Percentiles rank a stretch among this genome's conserved stretches.
These are phyloP conservation scores for Bembecia ichneumoniformis DNA, from an alignment of 2,888 invertebrate species.

Conservation along the genomic window DNA sequence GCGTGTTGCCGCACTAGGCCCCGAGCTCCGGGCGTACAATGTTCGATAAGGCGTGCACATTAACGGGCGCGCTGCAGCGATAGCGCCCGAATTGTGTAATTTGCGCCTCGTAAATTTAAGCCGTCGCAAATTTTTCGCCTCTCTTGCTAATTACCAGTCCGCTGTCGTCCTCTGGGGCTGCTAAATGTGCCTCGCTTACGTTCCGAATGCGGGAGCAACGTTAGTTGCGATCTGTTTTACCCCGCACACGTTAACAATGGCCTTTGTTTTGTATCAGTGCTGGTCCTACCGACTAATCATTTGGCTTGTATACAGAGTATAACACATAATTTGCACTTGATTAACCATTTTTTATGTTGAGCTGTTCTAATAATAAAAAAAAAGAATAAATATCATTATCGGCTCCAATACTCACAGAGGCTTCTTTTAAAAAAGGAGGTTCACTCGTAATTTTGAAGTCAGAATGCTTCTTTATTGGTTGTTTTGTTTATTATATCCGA, in stretches of 20 bases:
- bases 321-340: constrained; percentile 15
- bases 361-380: too few species aligned
- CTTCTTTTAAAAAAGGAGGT: too few species aligned
- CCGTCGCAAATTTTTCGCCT: constrained; percentile 71
- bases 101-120: constrained; percentile 72
- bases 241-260: constrained; percentile 54
- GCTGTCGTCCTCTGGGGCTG: constrained; percentile 61
- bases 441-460: too few species aligned
- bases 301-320: constrained; percentile 17
- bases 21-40: constrained; percentile 27
- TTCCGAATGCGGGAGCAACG: constrained; percentile 60
- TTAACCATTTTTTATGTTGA: neutral
- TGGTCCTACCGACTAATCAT: constrained; percentile 28
- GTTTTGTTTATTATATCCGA: too few species aligned
- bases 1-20: constrained; percentile 17
- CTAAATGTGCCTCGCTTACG: constrained; percentile 65
- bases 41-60: constrained; percentile 68
- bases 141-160: constrained; percentile 69
- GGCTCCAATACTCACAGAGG: too few species aligned
- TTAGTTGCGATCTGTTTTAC: constrained; percentile 46
- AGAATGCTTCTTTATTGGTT: too few species aligned
- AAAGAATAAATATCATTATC: too few species aligned
- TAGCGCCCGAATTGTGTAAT: constrained; percentile 67
- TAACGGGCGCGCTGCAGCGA: constrained; percentile 61
- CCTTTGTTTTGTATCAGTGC: constrained; percentile 57